Conservation (phyloP, 2,113 vertebrate genomes). For the Rhea pennata region DNA sequence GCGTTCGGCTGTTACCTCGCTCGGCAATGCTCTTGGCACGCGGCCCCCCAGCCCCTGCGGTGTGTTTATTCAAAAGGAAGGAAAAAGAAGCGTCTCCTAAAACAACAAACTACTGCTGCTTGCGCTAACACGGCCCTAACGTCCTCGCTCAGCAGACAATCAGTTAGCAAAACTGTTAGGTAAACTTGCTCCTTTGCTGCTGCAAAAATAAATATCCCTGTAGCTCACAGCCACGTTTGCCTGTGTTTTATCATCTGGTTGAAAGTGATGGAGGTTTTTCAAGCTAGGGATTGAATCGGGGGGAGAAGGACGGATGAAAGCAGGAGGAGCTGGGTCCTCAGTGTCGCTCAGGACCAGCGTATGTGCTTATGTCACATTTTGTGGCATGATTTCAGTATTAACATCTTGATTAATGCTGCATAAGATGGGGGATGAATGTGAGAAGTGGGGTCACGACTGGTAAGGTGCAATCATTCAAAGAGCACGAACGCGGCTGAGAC, state of each 20-base stretch:
- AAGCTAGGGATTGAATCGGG: neutral
- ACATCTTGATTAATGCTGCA: neutral
- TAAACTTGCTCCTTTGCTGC: conserved; percentile 42
- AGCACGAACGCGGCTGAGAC: too few species aligned
- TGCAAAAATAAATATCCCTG: conserved; percentile 65
- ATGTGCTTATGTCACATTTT: neutral
- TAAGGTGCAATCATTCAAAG: neutral
- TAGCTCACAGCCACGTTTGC: neutral
- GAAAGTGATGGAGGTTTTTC: neutral
- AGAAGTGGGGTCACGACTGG: neutral
- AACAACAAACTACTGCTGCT: conserved; percentile 64
- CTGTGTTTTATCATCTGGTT: neutral
- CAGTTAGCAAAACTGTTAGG: conserved; percentile 45
- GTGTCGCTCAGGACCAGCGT: neutral
- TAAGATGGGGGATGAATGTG: neutral
- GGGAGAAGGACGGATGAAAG: neutral
- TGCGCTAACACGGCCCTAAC: conserved; percentile 37
- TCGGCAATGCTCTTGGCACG: conserved; percentile 63
- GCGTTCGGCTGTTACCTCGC: conserved; percentile 22
- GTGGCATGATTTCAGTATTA: neutral
- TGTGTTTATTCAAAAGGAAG: conserved; percentile 68
- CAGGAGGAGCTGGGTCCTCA: neutral
- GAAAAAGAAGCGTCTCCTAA: conserved; percentile 68
- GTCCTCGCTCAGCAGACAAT: conserved; percentile 39
- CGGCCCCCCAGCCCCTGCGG: conserved; percentile 22